Conservation (phyloP, 53 echinoderm and acorn worm genomes). For the Patiria pectinifera region DNA sequence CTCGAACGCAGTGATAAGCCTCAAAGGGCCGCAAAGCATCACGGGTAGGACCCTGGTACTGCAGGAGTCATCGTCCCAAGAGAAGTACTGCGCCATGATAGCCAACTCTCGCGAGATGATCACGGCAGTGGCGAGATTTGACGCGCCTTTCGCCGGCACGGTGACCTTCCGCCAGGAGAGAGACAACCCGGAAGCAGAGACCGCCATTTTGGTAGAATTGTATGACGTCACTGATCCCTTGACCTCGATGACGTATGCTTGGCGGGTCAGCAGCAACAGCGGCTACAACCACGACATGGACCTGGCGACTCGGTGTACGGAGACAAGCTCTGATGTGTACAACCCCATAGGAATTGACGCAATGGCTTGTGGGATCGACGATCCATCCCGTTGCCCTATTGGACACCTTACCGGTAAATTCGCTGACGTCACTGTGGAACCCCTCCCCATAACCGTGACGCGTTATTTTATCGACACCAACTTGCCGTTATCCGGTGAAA, state of each 20-base stretch:
- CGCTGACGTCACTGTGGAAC: constrained; percentile 70
- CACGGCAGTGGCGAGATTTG: constrained; percentile 89
- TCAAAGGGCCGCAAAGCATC: constrained; percentile 69
- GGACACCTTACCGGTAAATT: constrained; percentile 79
- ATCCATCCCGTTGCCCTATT: constrained; percentile 31
- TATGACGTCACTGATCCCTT: constrained; percentile 77
- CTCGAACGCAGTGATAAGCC: constrained; percentile 40
- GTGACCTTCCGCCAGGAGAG: constrained; percentile 86
- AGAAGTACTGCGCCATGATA: constrained; percentile 79
- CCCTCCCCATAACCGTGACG: constrained; percentile 59
- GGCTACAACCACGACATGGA: constrained; percentile 72
- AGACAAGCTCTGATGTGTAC: constrained; percentile 48
- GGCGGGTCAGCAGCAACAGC: constrained; percentile 76
- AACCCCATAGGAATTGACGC: constrained; percentile 50
- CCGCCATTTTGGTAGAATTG: constrained; percentile 82
- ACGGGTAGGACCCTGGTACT: constrained; percentile 81
- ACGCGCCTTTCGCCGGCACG: constrained; percentile 84
- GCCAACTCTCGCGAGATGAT: constrained; percentile 64
- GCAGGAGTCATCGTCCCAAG: constrained; percentile 21
- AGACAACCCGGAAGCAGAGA: constrained; percentile 56
- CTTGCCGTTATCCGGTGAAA: constrained; percentile 73
- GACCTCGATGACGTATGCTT: constrained; percentile 52
- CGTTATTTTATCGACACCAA: constrained; percentile 76
- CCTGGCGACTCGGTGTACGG: constrained; percentile 64
- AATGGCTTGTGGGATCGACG: background rate